These are phyloP conservation scores for Crotalus horridus DNA, from an alignment of 2,113 vertebrate genomes.

Conservation along the genomic window DNA sequence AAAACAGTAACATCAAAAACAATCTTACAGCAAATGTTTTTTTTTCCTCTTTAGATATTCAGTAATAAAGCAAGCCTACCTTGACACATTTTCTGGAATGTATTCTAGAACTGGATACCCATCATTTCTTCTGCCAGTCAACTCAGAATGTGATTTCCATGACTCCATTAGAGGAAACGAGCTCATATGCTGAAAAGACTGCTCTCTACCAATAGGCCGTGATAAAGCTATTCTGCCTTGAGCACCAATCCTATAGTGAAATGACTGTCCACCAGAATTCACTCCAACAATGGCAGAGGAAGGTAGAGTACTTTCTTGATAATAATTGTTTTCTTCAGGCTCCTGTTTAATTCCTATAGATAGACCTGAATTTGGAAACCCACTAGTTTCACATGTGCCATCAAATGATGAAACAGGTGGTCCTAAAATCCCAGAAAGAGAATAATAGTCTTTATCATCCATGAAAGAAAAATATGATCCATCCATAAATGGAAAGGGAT, in stretches of 20 bases:
- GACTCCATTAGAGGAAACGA: constrained; percentile 95
- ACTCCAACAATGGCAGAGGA: constrained; percentile 95
- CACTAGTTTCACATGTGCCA: constrained; percentile 83
- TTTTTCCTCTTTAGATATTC: not conserved
- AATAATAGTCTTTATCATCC: constrained; percentile 98
- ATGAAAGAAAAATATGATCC: constrained; percentile 94
- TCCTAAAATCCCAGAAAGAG: constrained; percentile 96
- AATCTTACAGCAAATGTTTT: not conserved
- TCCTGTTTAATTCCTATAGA: constrained; percentile 96
- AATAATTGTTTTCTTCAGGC: constrained; percentile 88
- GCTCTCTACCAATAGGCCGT: constrained; percentile 87
- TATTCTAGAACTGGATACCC: constrained; percentile 91
- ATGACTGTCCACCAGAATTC: constrained; percentile 97
- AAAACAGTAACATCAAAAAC: not conserved
- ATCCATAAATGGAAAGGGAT: constrained; percentile 90
- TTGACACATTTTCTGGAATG: constrained; percentile 87
- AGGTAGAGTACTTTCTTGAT: constrained; percentile 86
- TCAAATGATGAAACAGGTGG: constrained; percentile 90
- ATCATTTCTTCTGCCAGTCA: constrained; percentile 86
- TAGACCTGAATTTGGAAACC: constrained; percentile 83
- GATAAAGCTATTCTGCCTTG: constrained; percentile 96
- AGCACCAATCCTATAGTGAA: constrained; percentile 98
- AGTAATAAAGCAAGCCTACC: constrained; percentile 58
- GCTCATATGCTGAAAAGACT: constrained; percentile 92
- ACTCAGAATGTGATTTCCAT: constrained; percentile 91